Evolutionary conservation across 2,888 invertebrate genomes (phyloP), one percentile per base, ranked within the genome.

Genomic region (Dasysyrphus tricinctus): DNA sequence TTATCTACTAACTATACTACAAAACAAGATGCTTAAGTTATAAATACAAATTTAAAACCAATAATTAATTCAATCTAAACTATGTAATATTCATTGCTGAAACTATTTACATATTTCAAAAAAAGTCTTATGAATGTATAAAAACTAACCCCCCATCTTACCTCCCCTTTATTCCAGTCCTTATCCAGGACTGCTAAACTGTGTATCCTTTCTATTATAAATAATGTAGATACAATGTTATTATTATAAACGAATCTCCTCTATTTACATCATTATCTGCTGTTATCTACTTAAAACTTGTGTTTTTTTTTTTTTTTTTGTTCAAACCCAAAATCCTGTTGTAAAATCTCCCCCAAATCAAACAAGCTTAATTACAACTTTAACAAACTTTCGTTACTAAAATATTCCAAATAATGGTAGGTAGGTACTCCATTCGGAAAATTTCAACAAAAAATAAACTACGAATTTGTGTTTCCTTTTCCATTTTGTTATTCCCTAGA

Each of bases 321-420:
- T 24, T 54, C 44, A 78, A 24, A 34, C 19, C 42, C 8, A 44
- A 51, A 37, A 67, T 44, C 42, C 37, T 39, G 14, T 42, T 61
- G 16, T n/a, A 54, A 63, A 78, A 59, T 42, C 34, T 49, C 32
- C 19, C 29, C 19, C 59, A 44, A n/a, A 69, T 80, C 69, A 70
- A 61, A 69, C 69, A 54, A 80, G 69, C 61, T 80, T 80, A 80
- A 75, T 75, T 75, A 75, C 80, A 80, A 80, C 54, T 80, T 73
- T 57, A 47, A 39, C 49, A 65, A 79, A 44, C 42, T 42, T 72
- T 57, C 32, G 8, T 19, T 47, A 63, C 78, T 72, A 47, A 72
- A 54, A 19, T 73, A 54, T 65, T 57, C 59, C 49, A 63, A 65
- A 65, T 74, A 74, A 80, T 80, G 80, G 67, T 51, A 7, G 2